Evolutionary conservation across 2,888 invertebrate species (phyloP).

Genomic region (Myathropa florea): DNA sequence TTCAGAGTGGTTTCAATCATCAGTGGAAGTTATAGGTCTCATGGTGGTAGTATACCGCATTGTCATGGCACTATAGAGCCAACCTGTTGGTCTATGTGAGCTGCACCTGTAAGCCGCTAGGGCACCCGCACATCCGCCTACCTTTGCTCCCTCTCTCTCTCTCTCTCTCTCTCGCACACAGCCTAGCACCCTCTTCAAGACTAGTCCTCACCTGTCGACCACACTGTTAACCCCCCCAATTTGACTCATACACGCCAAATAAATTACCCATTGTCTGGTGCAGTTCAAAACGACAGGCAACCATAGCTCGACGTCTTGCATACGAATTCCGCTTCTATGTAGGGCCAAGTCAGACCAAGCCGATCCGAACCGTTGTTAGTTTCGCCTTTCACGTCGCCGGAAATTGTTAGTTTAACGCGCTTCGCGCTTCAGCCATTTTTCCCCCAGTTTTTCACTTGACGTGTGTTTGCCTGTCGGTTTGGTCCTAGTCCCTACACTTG

Average conservation of each 20-base stretch:
- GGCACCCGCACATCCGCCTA: too few species aligned
- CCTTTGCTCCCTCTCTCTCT: too few species aligned
- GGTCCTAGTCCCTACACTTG: slow-evolving; percentile 26
- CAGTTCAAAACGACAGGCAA: slow-evolving; percentile 52
- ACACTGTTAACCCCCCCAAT: slow-evolving; percentile 31
- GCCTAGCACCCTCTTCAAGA: neutral
- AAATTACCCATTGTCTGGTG: slow-evolving; percentile 66
- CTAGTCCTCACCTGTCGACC: neutral
- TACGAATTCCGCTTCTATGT: slow-evolving; percentile 39
- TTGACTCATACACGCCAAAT: slow-evolving; percentile 40
- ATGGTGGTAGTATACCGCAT: too few species aligned
- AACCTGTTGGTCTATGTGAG: too few species aligned
- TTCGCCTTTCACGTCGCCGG: slow-evolving; percentile 65
- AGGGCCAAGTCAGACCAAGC: neutral
- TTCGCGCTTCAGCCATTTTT: slow-evolving; percentile 66
- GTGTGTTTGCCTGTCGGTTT: neutral
- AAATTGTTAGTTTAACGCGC: slow-evolving; percentile 71
- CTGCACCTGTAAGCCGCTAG: too few species aligned
- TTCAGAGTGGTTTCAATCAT: too few species aligned
- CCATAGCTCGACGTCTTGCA: slow-evolving; percentile 50
- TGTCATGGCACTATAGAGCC: too few species aligned
- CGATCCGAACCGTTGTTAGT: slow-evolving; percentile 45
- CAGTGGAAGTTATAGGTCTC: too few species aligned
- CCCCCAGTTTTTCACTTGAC: slow-evolving; percentile 34
- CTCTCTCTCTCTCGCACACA: too few species aligned